These are phyloP conservation scores for Microtus agrestis DNA, from an alignment of 2,797 vertebrate genomes.

Conservation along the genomic window DNA sequence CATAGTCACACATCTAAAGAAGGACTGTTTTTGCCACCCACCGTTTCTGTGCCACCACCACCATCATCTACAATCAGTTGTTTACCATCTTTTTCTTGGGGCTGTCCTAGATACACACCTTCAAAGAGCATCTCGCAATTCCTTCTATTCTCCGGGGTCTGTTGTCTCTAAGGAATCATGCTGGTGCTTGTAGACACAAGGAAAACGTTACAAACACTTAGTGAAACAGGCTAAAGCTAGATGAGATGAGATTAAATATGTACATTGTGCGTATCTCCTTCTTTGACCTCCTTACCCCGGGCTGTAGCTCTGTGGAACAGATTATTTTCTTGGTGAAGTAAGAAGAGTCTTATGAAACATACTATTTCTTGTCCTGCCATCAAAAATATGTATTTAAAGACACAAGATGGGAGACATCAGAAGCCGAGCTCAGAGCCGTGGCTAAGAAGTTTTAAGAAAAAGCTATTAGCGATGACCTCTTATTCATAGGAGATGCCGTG, in stretches of 20 bases:
- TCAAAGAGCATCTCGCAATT: slow-evolving; percentile 33
- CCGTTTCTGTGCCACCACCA: background rate
- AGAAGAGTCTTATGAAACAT: slow-evolving; percentile 78
- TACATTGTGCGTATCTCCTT: background rate
- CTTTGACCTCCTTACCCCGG: background rate
- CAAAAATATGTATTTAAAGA: slow-evolving; percentile 80
- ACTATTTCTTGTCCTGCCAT: slow-evolving; percentile 81
- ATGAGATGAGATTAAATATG: slow-evolving; percentile 66
- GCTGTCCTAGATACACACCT: slow-evolving; percentile 4
- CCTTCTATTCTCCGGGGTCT: slow-evolving; percentile 50
- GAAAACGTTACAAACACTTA: slow-evolving; percentile 52
- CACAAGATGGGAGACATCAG: slow-evolving; percentile 74
- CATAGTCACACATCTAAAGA: background rate
- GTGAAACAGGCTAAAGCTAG: slow-evolving; percentile 26
- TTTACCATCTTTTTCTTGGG: slow-evolving; percentile 28
- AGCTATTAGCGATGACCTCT: slow-evolving; percentile 84
- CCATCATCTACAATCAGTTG: background rate
- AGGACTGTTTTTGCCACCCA: background rate
- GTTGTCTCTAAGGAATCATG: slow-evolving; percentile 36
- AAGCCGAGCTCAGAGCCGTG: slow-evolving; percentile 75
- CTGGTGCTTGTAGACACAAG: slow-evolving; percentile 25
- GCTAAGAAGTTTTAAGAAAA: slow-evolving; percentile 86
- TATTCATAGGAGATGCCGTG: slow-evolving; percentile 80
- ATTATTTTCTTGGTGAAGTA: slow-evolving; percentile 46
- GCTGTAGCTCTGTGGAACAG: background rate